Conservation (phyloP, 2,113 vertebrate species). For the Cygnus buccinator region DNA sequence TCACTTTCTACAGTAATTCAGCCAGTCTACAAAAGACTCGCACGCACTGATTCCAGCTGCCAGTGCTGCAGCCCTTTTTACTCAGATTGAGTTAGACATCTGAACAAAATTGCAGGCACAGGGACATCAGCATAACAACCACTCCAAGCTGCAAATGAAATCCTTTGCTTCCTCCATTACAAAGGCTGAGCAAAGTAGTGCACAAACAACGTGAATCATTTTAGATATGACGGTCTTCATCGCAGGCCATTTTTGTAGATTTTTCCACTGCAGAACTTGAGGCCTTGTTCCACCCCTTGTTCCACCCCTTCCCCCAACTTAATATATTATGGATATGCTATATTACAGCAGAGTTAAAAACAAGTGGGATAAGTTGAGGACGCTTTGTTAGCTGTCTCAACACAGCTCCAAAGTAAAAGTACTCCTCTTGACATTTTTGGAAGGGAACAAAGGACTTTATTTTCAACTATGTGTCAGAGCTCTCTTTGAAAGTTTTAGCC, state of each 20-base stretch:
- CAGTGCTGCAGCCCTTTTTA: not conserved
- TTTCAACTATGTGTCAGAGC: not conserved
- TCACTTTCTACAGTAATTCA: not conserved
- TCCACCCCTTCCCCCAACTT: not conserved
- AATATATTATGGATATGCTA: rapidly evolving
- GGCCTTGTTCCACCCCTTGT: not conserved
- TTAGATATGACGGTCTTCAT: not conserved
- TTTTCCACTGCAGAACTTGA: not conserved
- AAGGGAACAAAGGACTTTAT: not conserved
- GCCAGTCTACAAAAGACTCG: not conserved
- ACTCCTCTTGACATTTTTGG: not conserved
- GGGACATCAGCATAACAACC: not conserved
- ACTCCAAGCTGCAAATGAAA: not conserved
- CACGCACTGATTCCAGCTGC: not conserved
- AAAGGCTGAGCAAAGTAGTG: not conserved
- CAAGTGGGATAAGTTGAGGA: not conserved
- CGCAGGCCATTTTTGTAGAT: not conserved
- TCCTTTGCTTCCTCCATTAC: not conserved
- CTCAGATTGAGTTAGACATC: not conserved
- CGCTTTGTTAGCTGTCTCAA: not conserved
- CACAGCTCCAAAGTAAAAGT: not conserved
- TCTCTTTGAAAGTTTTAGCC: not conserved
- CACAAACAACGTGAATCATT: not conserved
- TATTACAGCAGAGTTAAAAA: not conserved
- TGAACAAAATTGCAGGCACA: not conserved